Base-by-base conservation (phyloP, 2,113 vertebrate genomes). In the Pluvianellus socialis region DNA sequence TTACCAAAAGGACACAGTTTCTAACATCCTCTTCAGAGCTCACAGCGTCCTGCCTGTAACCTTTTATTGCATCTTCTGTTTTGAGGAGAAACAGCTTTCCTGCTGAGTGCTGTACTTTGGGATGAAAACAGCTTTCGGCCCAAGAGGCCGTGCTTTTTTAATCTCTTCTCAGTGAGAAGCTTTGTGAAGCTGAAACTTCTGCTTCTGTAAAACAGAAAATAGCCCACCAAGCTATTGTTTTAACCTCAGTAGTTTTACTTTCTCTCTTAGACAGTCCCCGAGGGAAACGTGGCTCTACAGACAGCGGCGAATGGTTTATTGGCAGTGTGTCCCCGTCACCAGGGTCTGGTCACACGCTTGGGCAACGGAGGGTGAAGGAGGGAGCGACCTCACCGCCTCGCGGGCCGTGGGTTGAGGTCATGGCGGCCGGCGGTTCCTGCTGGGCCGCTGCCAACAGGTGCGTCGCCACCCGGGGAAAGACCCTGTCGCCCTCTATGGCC, bases 1-100 rank as follows among this genome's bases (percentile, higher is more conserved):
- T 55, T 38, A 20, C 2, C 9, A 15, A 21, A 83, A 86, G 56
- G 65, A 18, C 20, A 17, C 30, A 12, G 5, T 27, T 91, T 63
- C 47, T 22, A 9, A 55, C 42, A 22, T 14, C 27, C 33, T 26
- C 10, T 52, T 19, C 35, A 11, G 18, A 42, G 35, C 55, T 52
- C 20, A 4, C 49, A 14, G 53, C 10, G 0, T 26, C 76, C 63
- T 22, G 2, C 2, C 1, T 8, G 9, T 30, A 45, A 67, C 53
- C 38, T 94, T 92, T 92, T 3, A 35, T 68, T 1, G 0, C 12
- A 3, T 4, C n/a, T 32, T 12, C 13, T 2, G 35, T 38, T 9
- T 7, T 1, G 65, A 63, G 20, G 32, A 83, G 47, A 45, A 32
- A 12, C 0, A 0, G 56, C 73, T 72, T n/a, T 52, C 83, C 93